Evolutionary conservation across 2,797 vertebrate genomes (phyloP).

Genomic region (Gambelia wislizenii): DNA sequence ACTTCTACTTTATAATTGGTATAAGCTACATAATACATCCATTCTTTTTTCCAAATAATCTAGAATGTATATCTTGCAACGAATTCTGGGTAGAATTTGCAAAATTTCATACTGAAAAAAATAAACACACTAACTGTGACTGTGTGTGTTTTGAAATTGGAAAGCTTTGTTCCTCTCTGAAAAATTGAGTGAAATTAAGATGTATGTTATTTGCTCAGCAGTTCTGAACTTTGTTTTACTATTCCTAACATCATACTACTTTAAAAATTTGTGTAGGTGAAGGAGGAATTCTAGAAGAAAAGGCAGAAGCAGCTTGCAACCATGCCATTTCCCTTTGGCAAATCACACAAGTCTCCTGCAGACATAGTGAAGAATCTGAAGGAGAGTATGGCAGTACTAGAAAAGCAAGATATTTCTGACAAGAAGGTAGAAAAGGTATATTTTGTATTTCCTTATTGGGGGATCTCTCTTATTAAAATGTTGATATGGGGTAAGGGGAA

Average conservation of each 20-base stretch:
- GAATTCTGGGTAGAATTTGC: conserved; percentile 31
- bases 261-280: conserved; percentile 76
- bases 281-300: conserved; percentile 71
- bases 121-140: neutral
- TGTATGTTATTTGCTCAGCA: neutral
- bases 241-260: neutral
- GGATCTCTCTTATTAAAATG: conserved; percentile 3
- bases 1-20: neutral
- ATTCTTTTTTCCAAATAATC: neutral
- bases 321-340: conserved; percentile 99
- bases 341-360: conserved; percentile 97
- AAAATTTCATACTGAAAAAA: conserved; percentile 29
- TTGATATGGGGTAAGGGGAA: neutral
- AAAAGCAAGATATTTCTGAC: conserved; percentile 97
- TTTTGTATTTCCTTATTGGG: neutral
- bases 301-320: conserved; percentile 78
- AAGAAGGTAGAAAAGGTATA: conserved; percentile 97
- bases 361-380: conserved; percentile 98
- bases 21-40: neutral
- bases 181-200: neutral
- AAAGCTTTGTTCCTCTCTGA: neutral
- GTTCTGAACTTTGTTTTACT: conserved; percentile 8
- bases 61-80: neutral
- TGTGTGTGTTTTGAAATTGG: neutral
- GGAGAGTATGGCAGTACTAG: conserved; percentile 95